Evolutionary conservation across 2,113 vertebrate genomes (phyloP).

Genomic region (Turnix velox): DNA sequence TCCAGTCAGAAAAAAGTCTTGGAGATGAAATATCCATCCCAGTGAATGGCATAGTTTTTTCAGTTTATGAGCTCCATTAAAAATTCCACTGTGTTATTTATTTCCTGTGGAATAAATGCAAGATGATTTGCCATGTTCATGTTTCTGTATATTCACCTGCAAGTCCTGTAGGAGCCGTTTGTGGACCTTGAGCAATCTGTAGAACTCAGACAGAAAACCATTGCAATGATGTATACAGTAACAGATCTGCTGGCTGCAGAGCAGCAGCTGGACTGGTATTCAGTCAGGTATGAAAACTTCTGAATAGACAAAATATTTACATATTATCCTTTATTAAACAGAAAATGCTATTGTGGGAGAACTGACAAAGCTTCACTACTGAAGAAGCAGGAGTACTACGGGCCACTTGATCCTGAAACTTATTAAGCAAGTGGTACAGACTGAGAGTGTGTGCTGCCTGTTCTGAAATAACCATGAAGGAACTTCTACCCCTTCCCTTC

Average conservation of each 20-base stretch:
- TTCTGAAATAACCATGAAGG: not conserved
- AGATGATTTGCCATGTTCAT: not conserved
- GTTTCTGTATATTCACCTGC: not conserved
- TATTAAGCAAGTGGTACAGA: not conserved
- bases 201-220: not conserved
- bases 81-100: not conserved
- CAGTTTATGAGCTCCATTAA: not conserved
- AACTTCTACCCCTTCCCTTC: not conserved
- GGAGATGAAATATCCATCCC: not conserved
- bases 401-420: not conserved
- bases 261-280: not conserved
- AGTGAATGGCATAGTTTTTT: not conserved
- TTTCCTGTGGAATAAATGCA: not conserved
- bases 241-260: not conserved
- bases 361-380: not conserved
- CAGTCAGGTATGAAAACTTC: not conserved
- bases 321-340: not conserved
- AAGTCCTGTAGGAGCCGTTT: not conserved
- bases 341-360: not conserved
- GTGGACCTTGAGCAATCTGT: not conserved
- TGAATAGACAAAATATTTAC: not conserved
- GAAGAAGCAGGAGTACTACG: not conserved
- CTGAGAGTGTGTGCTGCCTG: not conserved
- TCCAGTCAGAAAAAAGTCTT: not conserved
- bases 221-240: not conserved